Evolutionary conservation across 2,113 vertebrate genomes (phyloP).

Genomic region (Upupa epops): DNA sequence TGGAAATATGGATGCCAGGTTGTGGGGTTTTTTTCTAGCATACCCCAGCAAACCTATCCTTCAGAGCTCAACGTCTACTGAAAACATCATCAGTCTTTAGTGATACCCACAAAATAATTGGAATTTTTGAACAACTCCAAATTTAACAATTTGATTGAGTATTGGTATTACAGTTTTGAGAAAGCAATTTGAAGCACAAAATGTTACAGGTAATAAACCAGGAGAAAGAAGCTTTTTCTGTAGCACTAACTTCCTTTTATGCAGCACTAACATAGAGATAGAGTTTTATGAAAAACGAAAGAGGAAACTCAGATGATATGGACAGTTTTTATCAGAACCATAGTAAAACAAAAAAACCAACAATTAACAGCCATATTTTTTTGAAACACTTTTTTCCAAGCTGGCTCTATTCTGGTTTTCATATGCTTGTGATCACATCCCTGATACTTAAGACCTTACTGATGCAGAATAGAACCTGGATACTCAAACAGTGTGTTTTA

Average conservation of each 20-base stretch:
- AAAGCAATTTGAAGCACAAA: not conserved
- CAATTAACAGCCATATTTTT: not conserved
- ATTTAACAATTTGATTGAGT: not conserved
- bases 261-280: not conserved
- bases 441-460: not conserved
- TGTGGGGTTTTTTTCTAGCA: not conserved
- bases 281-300: not conserved
- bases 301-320: not conserved
- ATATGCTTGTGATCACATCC: not conserved
- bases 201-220: not conserved
- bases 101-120: no score
- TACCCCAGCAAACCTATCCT: not conserved
- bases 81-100: not conserved
- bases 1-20: not conserved
- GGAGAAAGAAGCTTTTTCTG: not conserved
- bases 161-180: not conserved
- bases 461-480: not conserved
- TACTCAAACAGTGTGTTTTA: not conserved
- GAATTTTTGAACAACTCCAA: no score
- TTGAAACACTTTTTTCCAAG: not conserved
- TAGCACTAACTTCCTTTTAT: not conserved
- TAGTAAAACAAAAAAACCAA: not conserved
- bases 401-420: not conserved
- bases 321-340: not conserved
- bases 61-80: not conserved